These are phyloP conservation scores for Agonopterix arenella DNA, from an alignment of 2,888 invertebrate species.

Conservation along the genomic window DNA sequence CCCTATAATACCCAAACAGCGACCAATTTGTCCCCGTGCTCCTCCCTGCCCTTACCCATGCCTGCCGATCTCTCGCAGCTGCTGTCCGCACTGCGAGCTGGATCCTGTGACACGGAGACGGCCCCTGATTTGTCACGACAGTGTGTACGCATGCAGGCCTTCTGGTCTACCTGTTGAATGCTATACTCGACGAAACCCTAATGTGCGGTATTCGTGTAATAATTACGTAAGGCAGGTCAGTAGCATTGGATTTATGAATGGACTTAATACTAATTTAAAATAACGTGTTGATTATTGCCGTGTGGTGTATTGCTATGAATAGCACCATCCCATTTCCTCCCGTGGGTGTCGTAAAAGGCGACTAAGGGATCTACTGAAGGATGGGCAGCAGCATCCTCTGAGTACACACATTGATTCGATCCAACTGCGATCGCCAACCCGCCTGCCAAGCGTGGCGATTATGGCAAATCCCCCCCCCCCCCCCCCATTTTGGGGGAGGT, in stretches of 20 bases:
- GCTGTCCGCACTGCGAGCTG: slow-evolving; percentile 54
- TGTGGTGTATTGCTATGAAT: too few species aligned
- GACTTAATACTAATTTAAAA: background rate
- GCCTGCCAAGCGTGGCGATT: too few species aligned
- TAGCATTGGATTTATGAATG: background rate
- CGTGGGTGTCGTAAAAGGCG: too few species aligned
- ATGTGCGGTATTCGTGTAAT: slow-evolving; percentile 45
- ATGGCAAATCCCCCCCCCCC: too few species aligned
- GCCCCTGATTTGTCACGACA: slow-evolving; percentile 76
- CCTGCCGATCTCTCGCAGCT: slow-evolving; percentile 61
- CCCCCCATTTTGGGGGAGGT: too few species aligned
- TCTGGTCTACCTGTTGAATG: slow-evolving; percentile 44
- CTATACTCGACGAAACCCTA: slow-evolving; percentile 37
- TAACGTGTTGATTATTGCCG: background rate
- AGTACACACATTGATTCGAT: too few species aligned
- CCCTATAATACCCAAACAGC: slow-evolving; percentile 65
- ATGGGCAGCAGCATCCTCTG: too few species aligned
- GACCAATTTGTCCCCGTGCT: slow-evolving; percentile 63
- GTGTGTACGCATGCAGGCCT: slow-evolving; percentile 56
- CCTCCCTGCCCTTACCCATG: slow-evolving; percentile 66
- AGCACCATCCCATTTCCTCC: too few species aligned
- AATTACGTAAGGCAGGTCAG: slow-evolving; percentile 52
- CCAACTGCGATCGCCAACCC: too few species aligned
- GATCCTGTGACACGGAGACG: slow-evolving; percentile 77
- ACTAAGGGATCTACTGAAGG: too few species aligned